Conservation (phyloP, 2,797 vertebrate species). For the Periparus ater region DNA sequence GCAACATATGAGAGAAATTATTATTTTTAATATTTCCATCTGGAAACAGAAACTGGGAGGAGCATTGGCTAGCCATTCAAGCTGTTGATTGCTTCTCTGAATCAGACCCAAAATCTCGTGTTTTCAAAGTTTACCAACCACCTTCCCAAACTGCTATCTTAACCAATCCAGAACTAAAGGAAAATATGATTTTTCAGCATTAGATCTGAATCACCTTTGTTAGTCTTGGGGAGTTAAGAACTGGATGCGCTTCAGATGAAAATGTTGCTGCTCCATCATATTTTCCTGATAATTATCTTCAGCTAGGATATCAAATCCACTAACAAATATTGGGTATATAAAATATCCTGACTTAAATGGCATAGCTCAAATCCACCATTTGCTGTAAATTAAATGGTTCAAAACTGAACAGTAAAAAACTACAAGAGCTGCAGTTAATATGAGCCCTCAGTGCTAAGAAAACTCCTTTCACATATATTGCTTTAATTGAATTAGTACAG, state of each 20-base stretch:
- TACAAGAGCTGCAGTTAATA: neutral
- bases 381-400: neutral
- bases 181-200: neutral
- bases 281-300: neutral
- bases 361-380: neutral
- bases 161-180: neutral
- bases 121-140: neutral
- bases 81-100: constrained; percentile 5
- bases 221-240: neutral
- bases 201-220: neutral
- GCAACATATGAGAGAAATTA: neutral
- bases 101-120: neutral
- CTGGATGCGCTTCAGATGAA: neutral
- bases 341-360: neutral
- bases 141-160: neutral
- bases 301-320: neutral
- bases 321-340: neutral
- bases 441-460: neutral
- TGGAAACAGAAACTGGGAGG: constrained; percentile 22
- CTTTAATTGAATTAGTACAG: neutral
- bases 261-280: neutral
- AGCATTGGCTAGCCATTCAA: neutral
- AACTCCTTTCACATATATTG: neutral
- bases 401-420: neutral
- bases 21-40: constrained; percentile 11